Evolutionary conservation across 2,113 vertebrate species (phyloP), one percentile per base, ranked within the genome.

Genomic region (Trogon surrucura): DNA sequence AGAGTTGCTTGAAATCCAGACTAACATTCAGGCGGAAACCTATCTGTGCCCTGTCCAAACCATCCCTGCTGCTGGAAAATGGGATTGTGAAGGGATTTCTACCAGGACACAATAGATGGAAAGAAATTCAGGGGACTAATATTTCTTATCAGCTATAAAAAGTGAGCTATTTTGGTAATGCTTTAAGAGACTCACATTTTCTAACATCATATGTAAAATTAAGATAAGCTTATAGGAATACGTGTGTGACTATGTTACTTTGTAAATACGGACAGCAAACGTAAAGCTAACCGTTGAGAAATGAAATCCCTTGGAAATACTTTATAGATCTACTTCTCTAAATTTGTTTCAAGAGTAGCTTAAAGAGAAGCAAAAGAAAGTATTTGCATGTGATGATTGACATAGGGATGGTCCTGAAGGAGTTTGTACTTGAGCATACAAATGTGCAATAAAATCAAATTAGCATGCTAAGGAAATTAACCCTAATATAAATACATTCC

Each of bases 371-470:
- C 9, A 65, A 80, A 93, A 88, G 48, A 54, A 91, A 44, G 41
- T 48, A 95, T 79, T 51, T 91, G 66, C 70, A 70, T 85, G 91
- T 60, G 65, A 62, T 96, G 93, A 87, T 44, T 96, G 91, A 95
- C 60, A 34, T 16, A 80, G 38, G 56, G 41, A 85, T 83, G 53
- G 77, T 94, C 94, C 90, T 77, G 66, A 19, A 95, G 84, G 87
- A 92, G 67, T 89, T 80, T 88, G 36, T 64, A 81, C 57, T 94
- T 86, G 48, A 94, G 91, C 85, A 94, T 89, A 95, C 50, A 91
- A 95, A 96, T 84, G 88, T 57, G 78, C 95, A 94, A 89, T 96
- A 89, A 93, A 96, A 89, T 89, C 54, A 93, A 96, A 93, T 96
- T 93, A 94, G 81, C 72, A 93, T 81, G 57, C 75, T 86, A 80